Evolutionary conservation across 1,140 invertebrate species (phyloP).

Genomic region (Semibalanus balanoides): DNA sequence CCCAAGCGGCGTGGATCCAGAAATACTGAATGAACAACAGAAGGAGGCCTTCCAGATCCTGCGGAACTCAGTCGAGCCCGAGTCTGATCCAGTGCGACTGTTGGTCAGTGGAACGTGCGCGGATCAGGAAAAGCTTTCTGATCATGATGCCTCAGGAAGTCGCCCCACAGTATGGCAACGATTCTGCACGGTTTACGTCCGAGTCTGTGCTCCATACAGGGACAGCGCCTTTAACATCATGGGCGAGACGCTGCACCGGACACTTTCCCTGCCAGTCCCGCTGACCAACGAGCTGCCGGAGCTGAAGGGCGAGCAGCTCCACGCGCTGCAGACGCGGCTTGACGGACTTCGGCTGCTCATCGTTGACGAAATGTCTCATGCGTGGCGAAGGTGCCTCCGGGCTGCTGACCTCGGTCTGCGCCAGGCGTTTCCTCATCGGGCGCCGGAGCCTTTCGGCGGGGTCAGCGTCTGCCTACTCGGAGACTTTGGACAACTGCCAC

Average conservation of each 20-base stretch:
- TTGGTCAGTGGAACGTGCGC: conserved; percentile 8
- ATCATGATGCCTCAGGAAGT: conserved; percentile 4
- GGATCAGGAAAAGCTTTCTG: conserved; percentile 7
- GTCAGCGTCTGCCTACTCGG: not conserved
- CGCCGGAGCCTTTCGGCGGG: not conserved
- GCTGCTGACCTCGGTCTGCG: conserved; percentile 5
- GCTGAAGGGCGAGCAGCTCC: not conserved
- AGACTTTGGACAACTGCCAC: not conserved
- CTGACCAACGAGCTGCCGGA: conserved; percentile 6
- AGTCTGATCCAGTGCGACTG: not conserved
- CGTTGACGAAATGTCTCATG: conserved; percentile 10
- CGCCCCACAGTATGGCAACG: not conserved
- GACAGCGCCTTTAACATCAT: conserved; percentile 9
- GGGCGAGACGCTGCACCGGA: conserved; percentile 9
- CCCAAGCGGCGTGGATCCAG: not conserved
- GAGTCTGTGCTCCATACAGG: conserved; percentile 7
- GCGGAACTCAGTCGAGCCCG: not conserved
- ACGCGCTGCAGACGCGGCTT: not conserved
- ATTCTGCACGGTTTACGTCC: not conserved
- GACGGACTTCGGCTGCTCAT: conserved; percentile 7
- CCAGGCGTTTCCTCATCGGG: not conserved
- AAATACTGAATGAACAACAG: not conserved
- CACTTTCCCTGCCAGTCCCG: conserved; percentile 6
- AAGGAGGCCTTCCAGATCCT: not conserved
- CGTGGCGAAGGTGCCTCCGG: conserved; percentile 1